A percentile compares a stretch with the other conserved stretches of the same genome.
phyloP scores from a whole-genome alignment of 35 echinoderm and acorn worm species.

The Ptychodera flava region DNA sequence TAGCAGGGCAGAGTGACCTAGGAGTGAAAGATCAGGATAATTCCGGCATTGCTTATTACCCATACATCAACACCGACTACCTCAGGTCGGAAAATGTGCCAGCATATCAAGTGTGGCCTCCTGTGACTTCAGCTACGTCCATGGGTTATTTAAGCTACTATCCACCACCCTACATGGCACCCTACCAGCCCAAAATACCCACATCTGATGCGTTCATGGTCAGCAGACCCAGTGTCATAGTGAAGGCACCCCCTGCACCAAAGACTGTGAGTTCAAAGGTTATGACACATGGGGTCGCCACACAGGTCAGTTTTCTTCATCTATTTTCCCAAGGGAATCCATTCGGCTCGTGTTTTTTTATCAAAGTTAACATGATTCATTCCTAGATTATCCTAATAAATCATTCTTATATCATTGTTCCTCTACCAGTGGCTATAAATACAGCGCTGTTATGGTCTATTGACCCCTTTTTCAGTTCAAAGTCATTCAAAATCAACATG shows the following conservation, averaged over 20 bases:
- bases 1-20: neutral
- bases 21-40: neutral
- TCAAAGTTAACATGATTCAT: no score
- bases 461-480: no score
- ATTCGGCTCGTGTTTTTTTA: no score
- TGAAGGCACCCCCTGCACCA: neutral
- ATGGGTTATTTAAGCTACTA: neutral
- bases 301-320: no score
- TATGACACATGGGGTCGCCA: no score
- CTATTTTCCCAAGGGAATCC: no score
- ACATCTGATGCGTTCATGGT: neutral
- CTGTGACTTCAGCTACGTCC: neutral
- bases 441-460: no score
- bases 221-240: neutral
- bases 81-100: neutral
- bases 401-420: no score
- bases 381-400: no score
- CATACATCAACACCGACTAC: neutral
- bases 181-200: neutral
- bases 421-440: no score
- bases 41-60: neutral
- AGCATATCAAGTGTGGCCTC: neutral
- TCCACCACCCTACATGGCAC: neutral
- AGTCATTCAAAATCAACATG: no score
- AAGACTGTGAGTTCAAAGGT: neutral